Base-by-base conservation (phyloP, 2,888 invertebrate species). In the Morpho deidamia region DNA sequence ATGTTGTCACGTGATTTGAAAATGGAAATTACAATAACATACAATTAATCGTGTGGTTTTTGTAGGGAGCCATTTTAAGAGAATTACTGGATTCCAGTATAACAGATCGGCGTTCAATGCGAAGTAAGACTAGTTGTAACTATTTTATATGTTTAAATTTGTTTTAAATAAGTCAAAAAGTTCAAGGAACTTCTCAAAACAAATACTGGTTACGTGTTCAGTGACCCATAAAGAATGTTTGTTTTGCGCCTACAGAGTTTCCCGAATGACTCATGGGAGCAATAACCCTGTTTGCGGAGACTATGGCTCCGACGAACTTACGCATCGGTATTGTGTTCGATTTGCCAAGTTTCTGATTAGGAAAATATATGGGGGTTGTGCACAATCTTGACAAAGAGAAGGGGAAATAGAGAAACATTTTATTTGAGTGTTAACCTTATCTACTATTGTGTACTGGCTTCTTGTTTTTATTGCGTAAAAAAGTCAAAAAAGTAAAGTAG, bases 211-310 rank as follows among this genome's bases (percentile, higher is more conserved):
- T 23, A 23, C 11, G 40, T 14, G 8, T 43, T 43, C 32, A 12
- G 42, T 42, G 44, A 33, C 23, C 9, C 48, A 14, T 23, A 23
- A 23, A 23, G 23, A 5, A 23, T 23, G 39, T 35, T 37, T 43
- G 39, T 42, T 45, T 40, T 23, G 37, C 43, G 39, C 39, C 42
- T 53, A 47, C 44, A 41, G 50, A 43, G 41, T 44, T 52, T 42
- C 23, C 44, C 41, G 9, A 32, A 35, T 51, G 50, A 51, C 44
- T 57, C 57, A 52, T 43, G 52, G 52, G 59, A 42, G 55, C 59
- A 60, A 57, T 43, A 51, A 55, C 52, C 59, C 50, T 50, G 53
- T 53, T 50, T 43, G 47, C 50, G 54, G 14, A 51, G 50, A 60
- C 52, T 43, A 35, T 14, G 32, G 32, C 11, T 44, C 39, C 47